Evolutionary conservation across 2,888 invertebrate genomes (phyloP), one percentile per base, ranked within the genome.

Genomic region (Corbicula japonica): DNA sequence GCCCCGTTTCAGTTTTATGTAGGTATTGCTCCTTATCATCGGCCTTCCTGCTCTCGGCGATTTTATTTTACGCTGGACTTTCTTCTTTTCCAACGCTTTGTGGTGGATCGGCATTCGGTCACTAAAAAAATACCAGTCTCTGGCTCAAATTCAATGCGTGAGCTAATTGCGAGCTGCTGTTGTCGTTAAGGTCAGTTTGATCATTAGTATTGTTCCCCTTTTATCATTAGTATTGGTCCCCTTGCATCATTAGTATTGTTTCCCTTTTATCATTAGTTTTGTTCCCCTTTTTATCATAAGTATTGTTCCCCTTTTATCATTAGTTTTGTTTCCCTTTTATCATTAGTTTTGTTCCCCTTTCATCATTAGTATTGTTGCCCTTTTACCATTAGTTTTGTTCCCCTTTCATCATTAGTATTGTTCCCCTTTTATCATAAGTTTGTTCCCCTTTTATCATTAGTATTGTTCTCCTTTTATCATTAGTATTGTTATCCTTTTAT

Each of bases 71-170:
- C 83, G 62, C n/a, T 50, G 66, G 4, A 83, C 58, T 62, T 71
- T 72, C 32, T 66, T 68, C 65, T 83, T 74, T 26, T 75, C 77
- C n/a, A 63, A 28, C 4, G 63, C 35, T 38, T 83, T 75, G 60
- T 86, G 86, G 38, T 83, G 84, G 18, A 86, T 86, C 15, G 86
- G 86, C 86, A 86, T 86, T 18, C 86, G 83, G 38, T 86, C 86
- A 46, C 86, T 86, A 63, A 41, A 75, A 66, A 1, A 3, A 8
- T 38, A 10, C 8, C 8, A 10, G 38, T 38, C 15, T 10, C 8
- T 38, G 38, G 38, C 38, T 38, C 15, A 28, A 28, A 66, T 50
- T 50, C 6, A 15, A 15, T 56, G 10, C n/a, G 12, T 15, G 5
- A 52, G 15, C 5, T 26, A 52, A 52, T 15, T 15, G 5, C 4